phyloP scores from a whole-genome alignment of 2,888 invertebrate species.

The Epinotia nisella region DNA sequence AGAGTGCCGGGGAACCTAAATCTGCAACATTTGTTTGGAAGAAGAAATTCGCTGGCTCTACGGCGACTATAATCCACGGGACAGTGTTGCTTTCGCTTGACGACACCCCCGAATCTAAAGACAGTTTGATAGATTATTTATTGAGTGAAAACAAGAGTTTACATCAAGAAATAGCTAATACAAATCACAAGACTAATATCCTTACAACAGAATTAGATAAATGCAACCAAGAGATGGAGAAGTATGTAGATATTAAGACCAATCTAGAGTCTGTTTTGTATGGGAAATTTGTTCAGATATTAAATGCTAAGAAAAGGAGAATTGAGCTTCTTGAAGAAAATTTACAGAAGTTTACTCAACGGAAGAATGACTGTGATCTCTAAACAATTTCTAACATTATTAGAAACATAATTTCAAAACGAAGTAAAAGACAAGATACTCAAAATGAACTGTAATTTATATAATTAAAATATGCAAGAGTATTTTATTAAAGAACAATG shows the following conservation, averaged over 20 bases:
- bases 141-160: conserved; percentile 33
- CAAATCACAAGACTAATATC: conserved; percentile 8
- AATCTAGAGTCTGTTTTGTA: conserved; percentile 41
- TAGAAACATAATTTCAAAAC: not conserved
- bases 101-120: conserved; percentile 28
- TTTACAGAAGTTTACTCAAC: conserved; percentile 53
- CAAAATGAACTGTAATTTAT: too few relatives aligned
- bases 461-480: too few relatives aligned
- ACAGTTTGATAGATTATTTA: conserved; percentile 33
- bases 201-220: conserved; percentile 26
- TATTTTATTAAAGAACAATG: too few relatives aligned
- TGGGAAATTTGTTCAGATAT: conserved; percentile 44
- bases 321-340: conserved; percentile 67
- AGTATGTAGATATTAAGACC: conserved; percentile 37
- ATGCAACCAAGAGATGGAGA: conserved; percentile 40
- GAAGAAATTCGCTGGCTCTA: conserved; percentile 29
- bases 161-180: conserved; percentile 4
- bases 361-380: not conserved
- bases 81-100: conserved; percentile 35
- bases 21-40: conserved; percentile 38
- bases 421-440: too few relatives aligned
- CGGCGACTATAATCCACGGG: conserved; percentile 26
- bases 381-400: too few relatives aligned
- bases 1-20: not conserved
- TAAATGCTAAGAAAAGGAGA: conserved; percentile 60